Conservation (phyloP, 2,888 invertebrate genomes). For the Cosmia pyralina region DNA sequence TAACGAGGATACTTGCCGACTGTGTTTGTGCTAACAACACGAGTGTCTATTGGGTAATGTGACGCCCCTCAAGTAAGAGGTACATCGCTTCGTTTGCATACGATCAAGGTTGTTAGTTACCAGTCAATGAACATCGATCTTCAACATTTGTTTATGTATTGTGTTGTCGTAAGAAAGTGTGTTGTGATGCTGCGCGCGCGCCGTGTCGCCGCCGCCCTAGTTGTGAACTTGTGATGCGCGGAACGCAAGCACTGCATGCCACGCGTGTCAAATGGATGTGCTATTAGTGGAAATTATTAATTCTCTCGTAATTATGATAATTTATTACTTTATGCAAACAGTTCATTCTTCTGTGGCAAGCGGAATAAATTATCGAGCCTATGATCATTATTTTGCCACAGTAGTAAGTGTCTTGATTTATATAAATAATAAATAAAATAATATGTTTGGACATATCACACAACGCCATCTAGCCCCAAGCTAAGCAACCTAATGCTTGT, state of each 20-base stretch:
- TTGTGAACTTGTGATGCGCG: conserved; percentile 31
- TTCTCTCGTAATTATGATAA: conserved; percentile 57
- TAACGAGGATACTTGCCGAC: background rate
- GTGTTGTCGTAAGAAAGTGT: conserved; percentile 28
- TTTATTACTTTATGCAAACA: conserved; percentile 33
- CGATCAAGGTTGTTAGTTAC: background rate
- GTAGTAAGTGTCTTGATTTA: too few species aligned
- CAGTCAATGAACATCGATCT: conserved; percentile 7
- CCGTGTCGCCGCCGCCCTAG: too few species aligned
- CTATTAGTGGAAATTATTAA: conserved; percentile 33
- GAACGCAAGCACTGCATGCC: conserved; percentile 40
- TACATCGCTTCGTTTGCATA: background rate
- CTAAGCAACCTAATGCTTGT: too few species aligned
- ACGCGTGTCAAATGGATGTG: conserved; percentile 24
- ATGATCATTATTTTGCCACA: too few species aligned
- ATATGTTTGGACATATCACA: too few species aligned
- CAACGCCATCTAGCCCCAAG: too few species aligned
- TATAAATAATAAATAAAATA: too few species aligned
- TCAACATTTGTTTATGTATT: conserved; percentile 3
- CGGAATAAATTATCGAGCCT: background rate
- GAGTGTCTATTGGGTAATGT: conserved; percentile 4
- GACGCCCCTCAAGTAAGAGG: conserved; percentile 12
- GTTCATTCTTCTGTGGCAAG: conserved; percentile 27
- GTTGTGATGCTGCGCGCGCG: conserved; percentile 45
- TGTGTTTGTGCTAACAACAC: conserved; percentile 11